Base-by-base conservation (phyloP, 1,140 invertebrate species). In the Manduca sexta region DNA sequence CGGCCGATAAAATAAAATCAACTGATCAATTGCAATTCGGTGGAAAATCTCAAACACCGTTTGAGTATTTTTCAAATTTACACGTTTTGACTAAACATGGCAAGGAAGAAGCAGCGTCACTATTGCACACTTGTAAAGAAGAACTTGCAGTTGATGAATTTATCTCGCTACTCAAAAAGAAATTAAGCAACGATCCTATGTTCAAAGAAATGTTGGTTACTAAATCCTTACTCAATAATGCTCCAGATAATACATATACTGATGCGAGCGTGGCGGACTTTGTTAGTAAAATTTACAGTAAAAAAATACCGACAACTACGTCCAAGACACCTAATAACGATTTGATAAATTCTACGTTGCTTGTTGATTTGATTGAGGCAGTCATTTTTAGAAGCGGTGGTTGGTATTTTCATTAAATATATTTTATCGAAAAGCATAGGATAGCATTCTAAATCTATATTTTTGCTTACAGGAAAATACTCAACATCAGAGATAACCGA, bases 281-380 rank as follows among this genome's bases (percentile, higher is more conserved):
- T 35, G 49, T 83, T 29, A 67, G 56, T 44, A 56, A 64, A 44
- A 56, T 84, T 43, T 82, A 84, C 49, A 81, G 64, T 44, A 74
- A 69, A 49, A 81, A 76, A 51, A 59, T 49, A 43, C 37, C 52
- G 15, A 7, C 54, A 1, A 71, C 72, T 2, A 70, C 66, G 13
- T 54, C 30, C 4, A 69, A 64, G 56, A 7, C 53, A 38, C 65
- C 64, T 8, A 34, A 70, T 15, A 64, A 40, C 34, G 69, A 84
- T 30, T 60, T 47, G 38, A 44, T 81, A 2, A 82, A 84, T 62
- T 84, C 81, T 14, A 82, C 81, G 5, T 55, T 84, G 21, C 61
- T 84, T 35, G 70, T 63, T 8, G 69, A 84, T 64, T 69, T 84
- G 45, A 69, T 84, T 4, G 77, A 84, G 62, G 76, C 78, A 14